These are phyloP conservation scores for Xestia rhomboidea DNA, from an alignment of 2,888 invertebrate genomes.

Conservation along the genomic window DNA sequence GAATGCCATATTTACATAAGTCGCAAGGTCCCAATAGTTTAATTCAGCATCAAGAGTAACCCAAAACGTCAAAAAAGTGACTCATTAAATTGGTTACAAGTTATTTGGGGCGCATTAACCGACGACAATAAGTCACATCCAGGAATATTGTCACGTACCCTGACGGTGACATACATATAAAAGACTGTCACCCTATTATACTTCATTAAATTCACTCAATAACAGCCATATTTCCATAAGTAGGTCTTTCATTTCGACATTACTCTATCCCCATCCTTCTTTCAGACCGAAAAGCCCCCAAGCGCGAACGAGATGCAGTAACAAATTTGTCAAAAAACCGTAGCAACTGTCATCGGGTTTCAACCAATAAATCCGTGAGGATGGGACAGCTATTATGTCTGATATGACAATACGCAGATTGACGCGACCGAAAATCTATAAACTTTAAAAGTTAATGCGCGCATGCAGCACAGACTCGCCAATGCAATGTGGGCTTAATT, in stretches of 20 bases:
- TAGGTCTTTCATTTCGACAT: constrained; percentile 80
- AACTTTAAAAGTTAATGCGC: constrained; percentile 88
- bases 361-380: constrained; percentile 88
- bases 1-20: constrained; percentile 21
- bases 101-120: constrained; percentile 69
- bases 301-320: constrained; percentile 72
- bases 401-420: constrained; percentile 90
- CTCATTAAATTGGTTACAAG: constrained; percentile 66
- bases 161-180: constrained; percentile 77
- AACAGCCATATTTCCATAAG: constrained; percentile 85
- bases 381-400: constrained; percentile 89
- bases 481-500: constrained; percentile 52
- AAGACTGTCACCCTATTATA: constrained; percentile 83
- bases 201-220: constrained; percentile 87
- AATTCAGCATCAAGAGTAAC: constrained; percentile 31
- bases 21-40: constrained; percentile 20
- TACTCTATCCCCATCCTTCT: constrained; percentile 71
- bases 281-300: constrained; percentile 31
- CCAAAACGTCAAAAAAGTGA: constrained; percentile 52
- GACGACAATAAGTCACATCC: constrained; percentile 78
- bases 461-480: constrained; percentile 55
- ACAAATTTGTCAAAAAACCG: constrained; percentile 81
- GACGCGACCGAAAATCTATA: constrained; percentile 89
- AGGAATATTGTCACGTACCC: constrained; percentile 79
- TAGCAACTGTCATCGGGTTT: constrained; percentile 87